Base-by-base conservation (phyloP, 1,140 invertebrate species). In the Nephila pilipes region DNA sequence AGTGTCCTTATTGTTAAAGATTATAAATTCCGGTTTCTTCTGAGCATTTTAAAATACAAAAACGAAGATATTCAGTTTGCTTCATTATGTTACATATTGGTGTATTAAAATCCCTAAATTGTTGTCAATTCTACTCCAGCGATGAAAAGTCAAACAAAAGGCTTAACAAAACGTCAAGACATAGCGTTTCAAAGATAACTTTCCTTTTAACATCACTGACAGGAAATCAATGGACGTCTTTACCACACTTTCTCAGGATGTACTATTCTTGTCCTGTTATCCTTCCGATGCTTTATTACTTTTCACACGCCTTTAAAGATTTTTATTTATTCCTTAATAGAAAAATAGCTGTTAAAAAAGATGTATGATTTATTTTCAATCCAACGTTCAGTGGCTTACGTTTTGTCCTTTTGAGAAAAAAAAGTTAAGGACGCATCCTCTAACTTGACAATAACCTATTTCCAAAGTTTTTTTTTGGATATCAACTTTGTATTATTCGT, bases 281-380 rank as follows among this genome's bases (percentile, higher is more conserved):
- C 57, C 85, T 60, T 29, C 29, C 69, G 55, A 85, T 85, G 55
- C 55, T 85, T 85, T 85, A 85, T 85, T 85, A 85, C 54, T 85
- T 85, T 54, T 75, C 69, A 85, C 29, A 85, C 83, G 55, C 25
- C 83, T 32, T 75, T 75, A 58, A 22, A 60, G 36, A 10, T 60
- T 85, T 57, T 85, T 57, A 16, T 58, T 60, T 57, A 29, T 29
- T 85, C 18, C 36, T 85, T n/a, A 55, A 83, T n/a, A 22, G 22
- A 55, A 46, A 46, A 83, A 54, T 75, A 75, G 69, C 69, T 36
- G 29, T 75, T 46, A 46, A 46, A 75, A 75, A 75, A 69, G 22
- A 20, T 18, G 12, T 75, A 20, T 75, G 69, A 75, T 75, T 75
- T 75, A 75, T 75, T 75, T 75, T 75, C 69, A 20, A 32, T 75